Base-by-base conservation (phyloP, 1,140 invertebrate species). In the Scaptomyza pallida region DNA sequence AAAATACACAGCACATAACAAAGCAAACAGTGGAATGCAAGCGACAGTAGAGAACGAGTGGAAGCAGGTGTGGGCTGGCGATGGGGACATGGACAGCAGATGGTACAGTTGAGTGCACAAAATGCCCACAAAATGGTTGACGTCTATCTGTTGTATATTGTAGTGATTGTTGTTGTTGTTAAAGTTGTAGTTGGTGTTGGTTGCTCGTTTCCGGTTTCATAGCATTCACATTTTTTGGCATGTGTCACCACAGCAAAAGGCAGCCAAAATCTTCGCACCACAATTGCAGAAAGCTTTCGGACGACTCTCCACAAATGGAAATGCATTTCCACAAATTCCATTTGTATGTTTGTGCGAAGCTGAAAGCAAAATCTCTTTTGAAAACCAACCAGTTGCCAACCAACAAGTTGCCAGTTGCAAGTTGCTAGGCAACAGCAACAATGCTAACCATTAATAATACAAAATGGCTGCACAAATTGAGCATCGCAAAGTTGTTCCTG, bases 1-100 rank as follows among this genome's bases (percentile, higher is more conserved):
- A 85, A 86, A 85, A 72, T 86, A 77, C 77, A 75, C 61, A 86
- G n/a, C n/a, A 54, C 41, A 77, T 17, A 70, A 71, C 64, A 70
- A 57, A 62, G 43, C 63, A 67, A 76, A 73, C 72, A 70, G 19
- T 21, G 16, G 57, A 57, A 15, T n/a, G 45, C n/a, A 15, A 21
- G 23, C 9, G 10, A 23, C 26, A 45, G n/a, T n/a, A n/a, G n/a
- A n/a, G 30, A 15, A 23, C 3, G 21, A 23, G 21, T 23, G 0
- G 21, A 5, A 23, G 21, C 21, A 23, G 21, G 23, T 26, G 23
- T 26, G 23, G 16, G 15, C 40, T 13, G 13, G 23, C 54, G 67
- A 71, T 51, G 55, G 41, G 8, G 47, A 16, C 59, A 37, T 35
- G 33, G 48, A 50, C 33, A 56, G 50, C 75, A 75, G 59, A 61